phyloP scores from a whole-genome alignment of 2,888 invertebrate genomes.

The Phortica magna region DNA sequence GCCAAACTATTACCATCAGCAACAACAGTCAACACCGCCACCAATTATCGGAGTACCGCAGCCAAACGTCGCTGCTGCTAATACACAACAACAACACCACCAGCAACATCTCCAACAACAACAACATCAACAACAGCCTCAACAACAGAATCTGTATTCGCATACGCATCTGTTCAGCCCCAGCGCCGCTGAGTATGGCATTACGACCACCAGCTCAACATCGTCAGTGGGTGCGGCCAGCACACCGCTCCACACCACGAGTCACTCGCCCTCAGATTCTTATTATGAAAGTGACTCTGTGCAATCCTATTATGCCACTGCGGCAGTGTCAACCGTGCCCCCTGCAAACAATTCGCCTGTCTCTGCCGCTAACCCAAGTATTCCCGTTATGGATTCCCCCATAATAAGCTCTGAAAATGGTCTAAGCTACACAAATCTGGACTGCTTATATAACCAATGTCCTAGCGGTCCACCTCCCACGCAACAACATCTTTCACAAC shows the following conservation, averaged over 20 bases:
- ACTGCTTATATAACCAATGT: constrained; percentile 83
- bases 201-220: constrained; percentile 68
- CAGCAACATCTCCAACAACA: constrained; percentile 52
- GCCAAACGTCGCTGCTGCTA: constrained; percentile 19
- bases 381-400: constrained; percentile 78
- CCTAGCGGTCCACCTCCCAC: constrained; percentile 61
- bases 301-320: constrained; percentile 75
- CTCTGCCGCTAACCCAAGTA: constrained; percentile 61
- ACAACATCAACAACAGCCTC: constrained; percentile 55
- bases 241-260: constrained; percentile 74
- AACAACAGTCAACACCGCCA: constrained; percentile 63
- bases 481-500: constrained; percentile 46
- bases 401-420: constrained; percentile 92
- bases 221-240: constrained; percentile 53
- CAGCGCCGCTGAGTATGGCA: constrained; percentile 78
- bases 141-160: constrained; percentile 68
- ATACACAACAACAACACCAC: constrained; percentile 9
- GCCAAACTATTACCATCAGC: constrained; percentile 60
- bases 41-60: constrained; percentile 50
- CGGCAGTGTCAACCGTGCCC: constrained; percentile 70
- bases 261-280: constrained; percentile 76
- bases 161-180: constrained; percentile 78
- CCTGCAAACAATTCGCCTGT: constrained; percentile 69
- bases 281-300: constrained; percentile 77
- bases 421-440: constrained; percentile 92